Evolutionary conservation across 2,113 vertebrate genomes (phyloP), one percentile per base, ranked within the genome.

Genomic region (Melospiza georgiana): DNA sequence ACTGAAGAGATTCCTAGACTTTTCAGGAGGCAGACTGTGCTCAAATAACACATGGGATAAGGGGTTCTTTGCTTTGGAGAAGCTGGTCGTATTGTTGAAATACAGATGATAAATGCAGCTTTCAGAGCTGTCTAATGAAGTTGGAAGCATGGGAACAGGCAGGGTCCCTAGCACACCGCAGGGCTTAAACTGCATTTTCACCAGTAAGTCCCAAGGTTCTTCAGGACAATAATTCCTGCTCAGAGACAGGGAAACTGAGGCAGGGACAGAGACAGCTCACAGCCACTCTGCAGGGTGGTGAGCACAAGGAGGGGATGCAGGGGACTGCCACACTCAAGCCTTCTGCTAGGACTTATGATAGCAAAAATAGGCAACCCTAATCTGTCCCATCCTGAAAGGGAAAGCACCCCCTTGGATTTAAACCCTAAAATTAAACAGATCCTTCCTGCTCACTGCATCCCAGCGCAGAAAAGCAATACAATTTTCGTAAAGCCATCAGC

Each of bases 51-150:
- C 28, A 12, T 37, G 25, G 18, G 25, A 21, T 37, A 48, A 78
- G 10, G 11, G 7, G 4, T 11, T 15, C 23, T 39, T 75, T 52
- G 30, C 18, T 63, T 65, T 35, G 41, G 54, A 79, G 57, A 24
- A 87, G 9, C 5, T 74, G 23, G 25, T 13, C 0, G 0, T 63
- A 4, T 39, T 65, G 2, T 31, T 76, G n/a, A 51, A 90, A 68
- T 43, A 51, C 7, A 51, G 28, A 22, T 21, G 15, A 85, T 12
- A 79, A 46, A 82, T 30, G 15, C 10, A 19, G 31, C 10, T 62
- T 72, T 55, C 48, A 61, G 71, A 79, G 25, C 33, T 48, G 82
- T 58, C 52, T 54, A 31, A 80, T 23, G 17, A 81, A 51, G 13
- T 3, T 61, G 30, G 52, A 82, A 74, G 43, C 16, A 27, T 7